Base-by-base conservation (phyloP, 2,888 invertebrate species). In the Leucania comma region DNA sequence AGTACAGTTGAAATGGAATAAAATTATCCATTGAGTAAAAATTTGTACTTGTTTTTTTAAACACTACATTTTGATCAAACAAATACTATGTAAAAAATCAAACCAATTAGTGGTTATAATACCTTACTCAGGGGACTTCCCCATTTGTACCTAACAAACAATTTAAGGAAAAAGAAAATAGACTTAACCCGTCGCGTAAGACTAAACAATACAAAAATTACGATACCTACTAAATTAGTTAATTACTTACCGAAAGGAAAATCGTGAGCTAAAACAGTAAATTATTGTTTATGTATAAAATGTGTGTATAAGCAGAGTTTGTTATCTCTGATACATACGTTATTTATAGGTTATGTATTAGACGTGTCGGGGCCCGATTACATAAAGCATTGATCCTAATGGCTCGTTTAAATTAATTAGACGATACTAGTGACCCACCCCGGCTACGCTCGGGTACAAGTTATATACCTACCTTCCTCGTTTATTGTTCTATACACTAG, bases 281-380 rank as follows among this genome's bases (percentile, higher is more conserved):
- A 26, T 66, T 42, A 35, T 26, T 50, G 42, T 56, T 14, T 24
- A 42, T 48, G 22, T 73, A 17, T 38, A n/a, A 24, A 69, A 77
- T 38, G 60, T 75, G 59, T 54, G 8, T 10, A 48, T 54, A 51
- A 38, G 17, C 50, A 4, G 10, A n/a, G n/a, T n/a, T n/a, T 48
- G 50, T 61, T 56, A 75, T 72, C 64, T 14, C 42, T 42, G 64
- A 38, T 51, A 57, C 26, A n/a, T 14, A 24, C 38, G 78, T 78
- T 78, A 78, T 75, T 78, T 57, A 72, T 72, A 64, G 46, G 14
- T 14, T 20, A 77, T 32, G 53, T 67, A 48, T 22, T 22, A 12
- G 53, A 63, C 54, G 57, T 58, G 48, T 32, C 24, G 9, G 20
- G 2, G 42, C 26, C 22, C 20, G 51, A 57, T 61, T 75, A 61